Evolutionary conservation across 2,113 vertebrate species (phyloP).

Genomic region (Eulemur macaco): DNA sequence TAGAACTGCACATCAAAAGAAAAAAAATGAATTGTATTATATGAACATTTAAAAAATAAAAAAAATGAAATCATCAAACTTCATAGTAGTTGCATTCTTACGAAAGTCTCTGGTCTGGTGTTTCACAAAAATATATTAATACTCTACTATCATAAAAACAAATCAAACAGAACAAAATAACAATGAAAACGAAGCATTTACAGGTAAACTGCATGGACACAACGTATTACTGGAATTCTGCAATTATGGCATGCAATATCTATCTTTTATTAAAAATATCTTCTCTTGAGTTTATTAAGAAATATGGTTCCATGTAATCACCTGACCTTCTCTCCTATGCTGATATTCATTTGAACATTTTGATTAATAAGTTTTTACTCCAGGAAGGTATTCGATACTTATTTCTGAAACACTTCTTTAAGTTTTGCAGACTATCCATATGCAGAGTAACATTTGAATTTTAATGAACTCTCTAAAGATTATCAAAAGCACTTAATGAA

Average conservation of each 20-base stretch:
- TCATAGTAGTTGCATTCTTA: background rate
- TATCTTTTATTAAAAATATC: background rate
- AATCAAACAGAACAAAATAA: background rate
- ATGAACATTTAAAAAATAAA: background rate
- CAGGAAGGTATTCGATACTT: slow-evolving; percentile 39
- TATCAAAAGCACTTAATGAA: slow-evolving; percentile 76
- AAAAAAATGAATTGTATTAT: background rate
- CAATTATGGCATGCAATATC: background rate
- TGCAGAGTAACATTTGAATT: slow-evolving; percentile 71
- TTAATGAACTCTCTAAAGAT: slow-evolving; percentile 70
- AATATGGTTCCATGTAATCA: background rate
- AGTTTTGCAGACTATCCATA: slow-evolving; percentile 65
- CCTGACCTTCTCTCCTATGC: slow-evolving; percentile 18
- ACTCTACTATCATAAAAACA: background rate
- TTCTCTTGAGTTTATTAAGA: background rate
- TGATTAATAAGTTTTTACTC: slow-evolving; percentile 58
- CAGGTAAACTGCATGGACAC: background rate
- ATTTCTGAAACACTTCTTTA: slow-evolving; percentile 58
- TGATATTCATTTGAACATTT: slow-evolving; percentile 18
- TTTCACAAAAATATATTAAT: background rate
- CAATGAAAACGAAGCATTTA: background rate
- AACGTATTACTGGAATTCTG: background rate
- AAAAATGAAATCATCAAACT: background rate
- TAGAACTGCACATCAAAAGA: background rate
- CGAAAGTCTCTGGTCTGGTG: background rate